Base-by-base conservation (phyloP, 2,888 invertebrate species). In the Pollenia labialis region DNA sequence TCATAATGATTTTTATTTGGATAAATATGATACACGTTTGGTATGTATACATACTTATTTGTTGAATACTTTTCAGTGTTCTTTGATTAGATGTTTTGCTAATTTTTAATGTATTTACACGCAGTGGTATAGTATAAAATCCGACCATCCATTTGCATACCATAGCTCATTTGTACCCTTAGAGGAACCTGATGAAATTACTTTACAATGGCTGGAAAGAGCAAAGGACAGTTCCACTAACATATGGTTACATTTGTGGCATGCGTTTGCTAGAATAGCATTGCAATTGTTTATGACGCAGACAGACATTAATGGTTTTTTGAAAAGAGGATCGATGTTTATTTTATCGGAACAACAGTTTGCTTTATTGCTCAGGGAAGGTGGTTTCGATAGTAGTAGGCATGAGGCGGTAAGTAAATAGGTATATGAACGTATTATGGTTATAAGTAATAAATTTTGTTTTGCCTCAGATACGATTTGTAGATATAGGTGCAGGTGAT, bases 401-500 rank as follows among this genome's bases (percentile, higher is more conserved):
- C 90, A 90, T 87, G 89, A 91, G 81, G 90, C 88, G 87, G 92
- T 92, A 83, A 71, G 60, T 46, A 10, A 12, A 12, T 42, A 9
- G 4, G n/a, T n/a, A n/a, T n/a, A n/a, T n/a, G n/a, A n/a, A 50
- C 9, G 1, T 16, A 40, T 12, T 48, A 32, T 12, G 12, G 40
- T 50, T n/a, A 18, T 2, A 12, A 64, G 18, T n/a, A 60, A 44
- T 64, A 42, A 2, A 14, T 18, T 14, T 68, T 18, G 10, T 16
- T 68, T 6, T 56, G 12, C 85, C 66, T 18, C 50, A 88, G 88
- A 40, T 88, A 50, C 94, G 95, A 10, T 91, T 96, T 58, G 94
- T 99, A 68, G 99, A 99, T 94, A 95, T 99, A 76, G 99, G 99
- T 68, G 99, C 99, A 3, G 99, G 99, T 1, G 99, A 99, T 94